These are phyloP conservation scores for Dipodomys spectabilis DNA, from an alignment of 2,113 vertebrate species.

Conservation along the genomic window DNA sequence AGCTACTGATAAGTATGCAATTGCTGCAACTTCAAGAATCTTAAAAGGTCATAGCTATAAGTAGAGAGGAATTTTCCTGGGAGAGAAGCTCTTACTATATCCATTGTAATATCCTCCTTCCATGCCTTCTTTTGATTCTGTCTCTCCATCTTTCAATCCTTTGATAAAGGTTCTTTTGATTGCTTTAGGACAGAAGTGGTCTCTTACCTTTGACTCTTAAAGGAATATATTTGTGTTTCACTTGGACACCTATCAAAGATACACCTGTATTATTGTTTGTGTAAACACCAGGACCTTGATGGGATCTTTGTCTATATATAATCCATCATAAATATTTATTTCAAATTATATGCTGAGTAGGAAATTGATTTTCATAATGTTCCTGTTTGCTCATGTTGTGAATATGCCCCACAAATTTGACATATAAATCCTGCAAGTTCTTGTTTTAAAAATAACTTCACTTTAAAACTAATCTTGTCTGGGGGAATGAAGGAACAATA, in stretches of 20 bases:
- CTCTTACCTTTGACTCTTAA: background rate
- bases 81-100: background rate
- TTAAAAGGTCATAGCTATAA: background rate
- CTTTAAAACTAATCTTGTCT: constrained; percentile 12
- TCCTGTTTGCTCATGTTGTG: background rate
- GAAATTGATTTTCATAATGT: background rate
- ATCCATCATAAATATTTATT: background rate
- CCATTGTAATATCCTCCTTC: background rate
- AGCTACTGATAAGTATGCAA: constrained; percentile 22
- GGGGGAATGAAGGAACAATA: background rate
- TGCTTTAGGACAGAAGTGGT: background rate
- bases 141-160: background rate
- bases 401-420: background rate
- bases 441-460: background rate
- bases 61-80: constrained; percentile 5
- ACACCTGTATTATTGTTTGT: background rate
- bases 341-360: background rate
- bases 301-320: background rate
- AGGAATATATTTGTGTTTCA: background rate
- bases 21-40: background rate
- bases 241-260: background rate
- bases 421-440: background rate
- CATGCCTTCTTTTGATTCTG: background rate
- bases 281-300: background rate
- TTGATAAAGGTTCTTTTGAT: background rate